phyloP scores from a whole-genome alignment of 2,113 vertebrate species.

The Dasyprocta punctata region DNA sequence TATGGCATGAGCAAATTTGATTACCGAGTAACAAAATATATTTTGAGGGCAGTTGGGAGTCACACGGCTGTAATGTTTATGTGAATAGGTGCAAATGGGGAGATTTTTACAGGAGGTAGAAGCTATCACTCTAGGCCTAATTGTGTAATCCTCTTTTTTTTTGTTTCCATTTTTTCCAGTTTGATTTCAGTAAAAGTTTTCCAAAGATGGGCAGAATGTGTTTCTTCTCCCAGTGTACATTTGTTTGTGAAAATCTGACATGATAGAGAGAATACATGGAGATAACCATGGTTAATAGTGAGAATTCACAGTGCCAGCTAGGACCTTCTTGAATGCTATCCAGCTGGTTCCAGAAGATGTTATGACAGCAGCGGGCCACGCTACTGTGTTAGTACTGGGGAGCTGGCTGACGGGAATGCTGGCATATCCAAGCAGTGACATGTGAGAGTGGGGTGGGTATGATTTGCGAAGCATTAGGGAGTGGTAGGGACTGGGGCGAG shows the following conservation, averaged over 20 bases:
- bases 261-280: neutral
- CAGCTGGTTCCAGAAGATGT: neutral
- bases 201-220: neutral
- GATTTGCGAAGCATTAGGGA: neutral
- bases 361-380: neutral
- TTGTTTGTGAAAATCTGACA: neutral
- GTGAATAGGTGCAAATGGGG: slow-evolving; percentile 51
- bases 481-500: neutral
- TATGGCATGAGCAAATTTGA: slow-evolving; percentile 67
- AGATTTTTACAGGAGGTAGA: slow-evolving; percentile 14
- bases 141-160: neutral
- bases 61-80: slow-evolving; percentile 5
- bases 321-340: neutral
- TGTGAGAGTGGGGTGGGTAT: neutral
- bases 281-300: neutral
- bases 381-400: neutral
- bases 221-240: neutral
- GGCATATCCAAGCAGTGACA: neutral
- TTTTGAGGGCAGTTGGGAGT: slow-evolving; percentile 62
- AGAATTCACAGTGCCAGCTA: neutral
- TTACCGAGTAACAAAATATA: slow-evolving; percentile 71
- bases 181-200: slow-evolving; percentile 45
- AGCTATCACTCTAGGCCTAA: neutral
- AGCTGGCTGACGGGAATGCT: neutral
- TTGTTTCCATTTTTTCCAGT: neutral